phyloP scores from a whole-genome alignment of 2,113 vertebrate genomes.

The Stigmatopora argus region DNA sequence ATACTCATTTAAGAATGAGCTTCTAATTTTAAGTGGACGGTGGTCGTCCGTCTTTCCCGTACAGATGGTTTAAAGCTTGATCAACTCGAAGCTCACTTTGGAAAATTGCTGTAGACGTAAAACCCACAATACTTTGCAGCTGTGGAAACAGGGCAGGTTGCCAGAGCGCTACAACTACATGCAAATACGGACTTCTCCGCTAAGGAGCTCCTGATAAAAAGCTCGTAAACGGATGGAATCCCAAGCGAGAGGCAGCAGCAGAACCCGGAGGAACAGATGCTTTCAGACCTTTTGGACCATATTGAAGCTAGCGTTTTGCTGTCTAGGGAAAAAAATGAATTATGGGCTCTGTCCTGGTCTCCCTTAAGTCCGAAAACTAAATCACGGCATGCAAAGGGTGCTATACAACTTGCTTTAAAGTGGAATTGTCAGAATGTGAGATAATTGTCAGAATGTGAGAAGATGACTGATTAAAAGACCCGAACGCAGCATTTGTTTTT shows the following conservation, averaged over 20 bases:
- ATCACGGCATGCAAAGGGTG: conserved; percentile 49
- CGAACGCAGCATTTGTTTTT: conserved; percentile 1
- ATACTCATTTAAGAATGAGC: conserved; percentile 64
- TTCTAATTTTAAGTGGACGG: conserved; percentile 31
- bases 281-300: conserved; percentile 46
- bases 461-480: conserved; percentile 44
- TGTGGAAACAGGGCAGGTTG: conserved; percentile 66
- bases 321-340: conserved; percentile 59
- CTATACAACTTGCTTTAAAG: conserved; percentile 57
- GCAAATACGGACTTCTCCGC: conserved; percentile 61
- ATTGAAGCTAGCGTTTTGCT: conserved; percentile 59
- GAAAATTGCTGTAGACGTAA: conserved; percentile 72
- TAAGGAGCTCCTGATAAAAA: conserved; percentile 37
- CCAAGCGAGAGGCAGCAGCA: conserved; percentile 25
- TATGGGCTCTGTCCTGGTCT: conserved; percentile 64
- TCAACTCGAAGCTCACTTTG: conserved; percentile 70
- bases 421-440: conserved; percentile 62
- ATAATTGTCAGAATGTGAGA: conserved; percentile 43
- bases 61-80: conserved; percentile 74
- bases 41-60: conserved; percentile 47
- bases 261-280: conserved; percentile 48
- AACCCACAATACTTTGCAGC: conserved; percentile 75
- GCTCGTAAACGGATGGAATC: conserved; percentile 56
- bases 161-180: conserved; percentile 64
- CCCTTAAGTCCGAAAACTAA: conserved; percentile 42